Conservation (phyloP, 2,888 invertebrate species). For the Odontocerum albicorne region DNA sequence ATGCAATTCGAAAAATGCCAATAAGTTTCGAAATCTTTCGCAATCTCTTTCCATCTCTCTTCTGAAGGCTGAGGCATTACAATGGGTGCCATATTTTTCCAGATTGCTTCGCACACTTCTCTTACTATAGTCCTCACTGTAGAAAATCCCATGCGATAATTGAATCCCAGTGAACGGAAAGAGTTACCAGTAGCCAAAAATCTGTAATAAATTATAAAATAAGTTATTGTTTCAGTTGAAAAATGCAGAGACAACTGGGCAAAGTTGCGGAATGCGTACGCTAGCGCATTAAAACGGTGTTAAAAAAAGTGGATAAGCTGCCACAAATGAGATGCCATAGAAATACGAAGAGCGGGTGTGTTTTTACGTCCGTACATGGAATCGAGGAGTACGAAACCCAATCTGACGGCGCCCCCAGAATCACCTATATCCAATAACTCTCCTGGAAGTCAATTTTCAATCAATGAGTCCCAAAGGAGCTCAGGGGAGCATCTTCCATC, state of each 20-base stretch:
- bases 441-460: too few species aligned
- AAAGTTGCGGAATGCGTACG: not conserved
- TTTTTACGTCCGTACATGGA: not conserved
- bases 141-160: not conserved
- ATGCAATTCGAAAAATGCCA: constrained; percentile 36
- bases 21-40: constrained; percentile 27
- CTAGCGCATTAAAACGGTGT: not conserved
- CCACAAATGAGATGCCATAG: not conserved
- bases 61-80: constrained; percentile 1
- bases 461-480: not conserved
- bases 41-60: constrained; percentile 28
- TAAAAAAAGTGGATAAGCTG: constrained; percentile 1
- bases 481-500: not conserved
- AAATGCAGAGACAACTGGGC: constrained; percentile 1
- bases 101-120: not conserved
- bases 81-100: constrained; percentile 1
- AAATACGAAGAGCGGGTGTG: not conserved
- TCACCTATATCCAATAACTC: not conserved
- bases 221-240: not conserved
- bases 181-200: not conserved
- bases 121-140: not conserved
- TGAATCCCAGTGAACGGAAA: not conserved
- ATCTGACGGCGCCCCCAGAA: not conserved
- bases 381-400: not conserved
- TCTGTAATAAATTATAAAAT: not conserved